Evolutionary conservation across 1,140 invertebrate genomes (phyloP), one percentile per base, ranked within the genome.

Genomic region (Lysiphlebus fabarum): DNA sequence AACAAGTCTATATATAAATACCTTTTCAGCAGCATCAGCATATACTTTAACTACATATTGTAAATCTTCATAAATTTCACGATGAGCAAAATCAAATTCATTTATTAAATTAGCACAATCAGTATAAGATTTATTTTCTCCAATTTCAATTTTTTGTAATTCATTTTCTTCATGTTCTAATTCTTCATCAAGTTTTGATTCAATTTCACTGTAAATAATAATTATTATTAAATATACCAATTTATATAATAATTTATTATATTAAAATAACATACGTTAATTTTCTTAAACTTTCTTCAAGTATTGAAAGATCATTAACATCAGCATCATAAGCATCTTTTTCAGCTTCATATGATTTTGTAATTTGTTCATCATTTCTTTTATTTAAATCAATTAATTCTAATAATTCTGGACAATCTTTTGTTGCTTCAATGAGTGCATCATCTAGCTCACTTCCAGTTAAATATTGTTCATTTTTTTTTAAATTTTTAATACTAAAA

Each of bases 221-320:
- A 53, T 53, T n/a, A 50, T 33, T 59, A n/a, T n/a, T n/a, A n/a
- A n/a, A n/a, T n/a, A n/a, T n/a, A n/a, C n/a, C n/a, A n/a, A n/a
- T n/a, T n/a, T n/a, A n/a, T n/a, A n/a, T n/a, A n/a, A n/a, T n/a
- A n/a, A n/a, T n/a, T n/a, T n/a, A n/a, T n/a, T n/a, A n/a, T n/a
- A n/a, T n/a, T n/a, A n/a, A n/a, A n/a, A n/a, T n/a, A n/a, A 12
- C 34, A 63, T 67, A 79, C 77, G 68, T 77, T 12, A 78, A 51
- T 62, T 66, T 68, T 50, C 62, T 65, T 43, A 73, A 65, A 49
- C 69, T 66, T 34, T 67, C 60, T 56, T 73, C 64, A 5, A 78
- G 62, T n/a, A 48, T 62, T 11, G 69, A n/a, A 6, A 74, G 36
- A 53, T 73, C 75, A 45, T 70, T 64, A n/a, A 70, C 12, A 50